phyloP scores from a whole-genome alignment of 2,797 vertebrate species.

The Notolepis coatsorum region DNA sequence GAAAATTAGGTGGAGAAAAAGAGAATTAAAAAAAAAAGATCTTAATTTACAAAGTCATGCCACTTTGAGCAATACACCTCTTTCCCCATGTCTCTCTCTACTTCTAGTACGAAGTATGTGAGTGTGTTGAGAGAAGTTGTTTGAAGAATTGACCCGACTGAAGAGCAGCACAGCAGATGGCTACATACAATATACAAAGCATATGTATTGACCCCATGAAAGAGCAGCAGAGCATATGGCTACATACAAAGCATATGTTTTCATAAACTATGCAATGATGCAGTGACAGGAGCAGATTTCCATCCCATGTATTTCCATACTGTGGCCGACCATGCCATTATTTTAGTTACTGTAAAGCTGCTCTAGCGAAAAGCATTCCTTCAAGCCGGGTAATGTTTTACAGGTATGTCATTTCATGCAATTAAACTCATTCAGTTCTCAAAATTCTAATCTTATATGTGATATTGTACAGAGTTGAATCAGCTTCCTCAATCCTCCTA shows the following conservation, averaged over 20 bases:
- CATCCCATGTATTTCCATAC: constrained; percentile 7
- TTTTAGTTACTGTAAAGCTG: no score
- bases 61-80: no score
- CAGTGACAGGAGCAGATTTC: constrained; percentile 9
- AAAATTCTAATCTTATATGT: no score
- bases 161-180: constrained; percentile 47
- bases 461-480: no score
- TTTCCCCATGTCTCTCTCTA: neutral
- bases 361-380: no score
- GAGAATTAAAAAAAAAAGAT: no score
- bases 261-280: constrained; percentile 61
- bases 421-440: no score
- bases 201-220: constrained; percentile 47
- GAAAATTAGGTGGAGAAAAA: no score
- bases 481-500: no score
- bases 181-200: constrained; percentile 43
- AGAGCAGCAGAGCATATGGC: constrained; percentile 47
- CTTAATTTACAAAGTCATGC: no score
- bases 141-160: constrained; percentile 12
- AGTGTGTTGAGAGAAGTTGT: constrained; percentile 4
- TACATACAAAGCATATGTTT: constrained; percentile 53
- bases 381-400: no score
- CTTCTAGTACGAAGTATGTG: neutral
- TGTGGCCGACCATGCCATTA: neutral
- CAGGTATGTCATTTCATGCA: no score